A percentile compares a stretch with the other conserved stretches of the same genome.
phyloP scores from a whole-genome alignment of 2,888 invertebrate species.

The Himalopsyche japonica region DNA sequence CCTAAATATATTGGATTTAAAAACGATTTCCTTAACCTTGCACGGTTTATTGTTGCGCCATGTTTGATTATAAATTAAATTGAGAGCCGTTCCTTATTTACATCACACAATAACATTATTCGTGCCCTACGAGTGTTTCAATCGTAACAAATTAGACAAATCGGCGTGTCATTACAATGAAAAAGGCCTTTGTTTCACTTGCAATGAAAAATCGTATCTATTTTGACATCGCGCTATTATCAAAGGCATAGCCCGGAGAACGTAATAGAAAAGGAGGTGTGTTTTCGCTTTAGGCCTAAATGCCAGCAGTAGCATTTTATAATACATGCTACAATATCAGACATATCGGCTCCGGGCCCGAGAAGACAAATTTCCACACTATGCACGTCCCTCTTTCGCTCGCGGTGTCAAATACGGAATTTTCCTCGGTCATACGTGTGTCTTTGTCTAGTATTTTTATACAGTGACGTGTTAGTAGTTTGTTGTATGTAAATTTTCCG shows the following conservation, averaged over 20 bases:
- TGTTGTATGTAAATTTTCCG: not conserved
- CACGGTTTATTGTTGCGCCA: not conserved
- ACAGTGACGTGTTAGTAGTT: not conserved
- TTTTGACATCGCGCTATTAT: not conserved
- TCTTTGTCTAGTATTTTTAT: not conserved
- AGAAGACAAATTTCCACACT: not conserved
- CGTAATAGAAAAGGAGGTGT: not conserved
- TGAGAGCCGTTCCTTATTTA: not conserved
- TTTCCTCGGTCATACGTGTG: not conserved
- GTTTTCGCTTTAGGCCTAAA: not conserved
- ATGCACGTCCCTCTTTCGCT: not conserved
- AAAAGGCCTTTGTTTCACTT: not conserved
- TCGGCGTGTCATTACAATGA: not conserved
- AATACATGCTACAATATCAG: not conserved
- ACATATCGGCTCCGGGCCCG: not conserved
- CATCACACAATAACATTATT: not conserved
- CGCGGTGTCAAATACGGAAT: not conserved
- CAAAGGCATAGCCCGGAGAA: not conserved
- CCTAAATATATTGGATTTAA: not conserved
- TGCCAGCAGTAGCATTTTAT: slow-evolving; percentile 6
- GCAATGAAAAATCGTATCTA: not conserved
- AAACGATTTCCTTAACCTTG: not conserved
- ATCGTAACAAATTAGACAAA: not conserved
- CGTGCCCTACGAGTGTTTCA: not conserved
- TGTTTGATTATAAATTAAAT: not conserved